Base-by-base conservation (phyloP, 2,888 invertebrate genomes). In the Cantharis rufa region DNA sequence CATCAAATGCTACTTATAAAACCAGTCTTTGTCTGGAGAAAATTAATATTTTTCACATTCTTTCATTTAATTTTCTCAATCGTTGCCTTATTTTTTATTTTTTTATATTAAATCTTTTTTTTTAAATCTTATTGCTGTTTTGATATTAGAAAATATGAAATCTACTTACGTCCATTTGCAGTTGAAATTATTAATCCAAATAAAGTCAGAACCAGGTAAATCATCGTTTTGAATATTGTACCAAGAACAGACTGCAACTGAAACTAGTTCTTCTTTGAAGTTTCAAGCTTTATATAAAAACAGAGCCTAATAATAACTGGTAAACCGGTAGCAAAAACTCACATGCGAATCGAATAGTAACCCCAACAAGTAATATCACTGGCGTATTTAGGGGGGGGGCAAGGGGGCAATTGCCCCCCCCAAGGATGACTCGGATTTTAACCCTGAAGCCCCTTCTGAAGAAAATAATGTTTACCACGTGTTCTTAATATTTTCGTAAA, bases 211-310 rank as follows among this genome's bases (percentile, higher is more conserved):
- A 1, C 18, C 11, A 9, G 24, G 24, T 24, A 66, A 10, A 21
- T 10, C 64, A 66, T 21, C 24, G 1, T 66, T 64, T 21, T 15
- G 11, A 21, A 11, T 66, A 18, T 18, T 66, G 21, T 10, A 10
- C 21, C 24, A 32, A 21, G 18, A 70, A 32, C 63, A 63, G 24
- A 16, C 21, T 68, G 15, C 48, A 9, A 48, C 71, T 64, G 24
- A 24, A 74, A 69, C 71, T 66, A 16, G 77, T 77, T 48, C 71
- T 68, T 74, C 77, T 74, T n/a, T 77, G 71, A 72, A 71, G 69
- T 73, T 69, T 24, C 28, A 18, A 62, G 48, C 64, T 74, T 71
- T 74, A 77, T 77, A 74, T 77, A 18, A 66, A 66, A 24, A 24
- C 21, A 7, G 48, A 70, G 13, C 48, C 15, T n/a, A n/a, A n/a